Conservation (phyloP, 2,888 invertebrate species). For the Pedicia rivosa region DNA sequence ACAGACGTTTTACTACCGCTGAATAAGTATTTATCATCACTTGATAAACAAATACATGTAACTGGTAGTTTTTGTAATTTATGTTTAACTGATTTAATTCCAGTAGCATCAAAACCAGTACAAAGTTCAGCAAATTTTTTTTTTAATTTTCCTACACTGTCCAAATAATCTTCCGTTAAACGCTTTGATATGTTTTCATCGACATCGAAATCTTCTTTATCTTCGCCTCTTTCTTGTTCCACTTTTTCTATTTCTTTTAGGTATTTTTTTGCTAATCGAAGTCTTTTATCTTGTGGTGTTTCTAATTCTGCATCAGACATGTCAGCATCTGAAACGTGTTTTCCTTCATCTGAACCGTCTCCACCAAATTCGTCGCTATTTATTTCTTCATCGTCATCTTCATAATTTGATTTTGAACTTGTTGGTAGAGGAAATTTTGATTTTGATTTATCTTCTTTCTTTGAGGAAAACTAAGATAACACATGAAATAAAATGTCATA, state of each 20-base stretch:
- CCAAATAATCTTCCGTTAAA: slow-evolving; percentile 70
- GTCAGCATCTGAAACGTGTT: slow-evolving; percentile 8
- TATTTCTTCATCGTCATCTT: slow-evolving; percentile 42
- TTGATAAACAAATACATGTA: slow-evolving; percentile 65
- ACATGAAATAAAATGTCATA: slow-evolving; percentile 3
- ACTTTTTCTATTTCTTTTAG: slow-evolving; percentile 72
- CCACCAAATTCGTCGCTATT: slow-evolving; percentile 47
- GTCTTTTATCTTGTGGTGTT: slow-evolving; percentile 79
- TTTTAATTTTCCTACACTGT: slow-evolving; percentile 66
- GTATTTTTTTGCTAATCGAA: slow-evolving; percentile 80
- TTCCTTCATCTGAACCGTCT: slow-evolving; percentile 33
- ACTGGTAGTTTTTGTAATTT: slow-evolving; percentile 64
- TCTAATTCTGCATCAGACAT: slow-evolving; percentile 35
- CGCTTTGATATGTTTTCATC: slow-evolving; percentile 44
- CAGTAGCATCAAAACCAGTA: slow-evolving; percentile 27
- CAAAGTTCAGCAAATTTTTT: slow-evolving; percentile 54
- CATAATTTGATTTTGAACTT: slow-evolving; percentile 25
- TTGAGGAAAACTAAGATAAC: slow-evolving; percentile 6
- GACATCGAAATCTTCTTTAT: slow-evolving; percentile 37
- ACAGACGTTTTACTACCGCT: slow-evolving; percentile 79
- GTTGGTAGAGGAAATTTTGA: no score
- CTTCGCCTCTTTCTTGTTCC: slow-evolving; percentile 51
- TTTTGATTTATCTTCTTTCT: neutral
- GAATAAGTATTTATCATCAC: slow-evolving; percentile 54
- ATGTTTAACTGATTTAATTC: slow-evolving; percentile 42